These are phyloP conservation scores for Alligator sinensis DNA, from an alignment of 2,113 vertebrate species.

Conservation along the genomic window DNA sequence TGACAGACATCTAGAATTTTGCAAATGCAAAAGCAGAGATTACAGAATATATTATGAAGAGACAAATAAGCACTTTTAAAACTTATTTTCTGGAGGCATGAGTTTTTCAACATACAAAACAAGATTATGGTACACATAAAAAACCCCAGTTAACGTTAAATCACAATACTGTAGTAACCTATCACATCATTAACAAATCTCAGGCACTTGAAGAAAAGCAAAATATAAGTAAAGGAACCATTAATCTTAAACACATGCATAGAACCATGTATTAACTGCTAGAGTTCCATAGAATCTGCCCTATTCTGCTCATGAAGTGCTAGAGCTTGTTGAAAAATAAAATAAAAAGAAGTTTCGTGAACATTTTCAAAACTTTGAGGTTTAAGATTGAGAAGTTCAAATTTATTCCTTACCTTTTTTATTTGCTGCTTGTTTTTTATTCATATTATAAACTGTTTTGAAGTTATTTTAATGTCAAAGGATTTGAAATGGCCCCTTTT, in stretches of 20 bases:
- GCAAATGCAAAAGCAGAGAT: not conserved
- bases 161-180: not conserved
- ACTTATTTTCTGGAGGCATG: not conserved
- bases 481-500: not conserved
- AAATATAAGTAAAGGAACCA: not conserved
- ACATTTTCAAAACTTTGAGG: not conserved
- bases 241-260: not conserved
- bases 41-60: not conserved
- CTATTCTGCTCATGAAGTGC: not conserved
- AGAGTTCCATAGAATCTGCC: not conserved
- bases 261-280: not conserved
- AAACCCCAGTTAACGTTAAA: not conserved
- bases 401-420: too few species aligned
- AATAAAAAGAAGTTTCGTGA: not conserved
- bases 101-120: not conserved
- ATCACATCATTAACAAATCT: not conserved
- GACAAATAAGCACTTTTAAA: rapidly evolving
- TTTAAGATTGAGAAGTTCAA: too few species aligned
- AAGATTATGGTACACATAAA: not conserved
- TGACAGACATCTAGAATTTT: not conserved
- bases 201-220: not conserved
- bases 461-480: not conserved
- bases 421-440: too few species aligned
- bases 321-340: not conserved
- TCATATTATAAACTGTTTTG: too few species aligned